Base-by-base conservation (phyloP, 2,888 invertebrate species). In the Troides aeacus region DNA sequence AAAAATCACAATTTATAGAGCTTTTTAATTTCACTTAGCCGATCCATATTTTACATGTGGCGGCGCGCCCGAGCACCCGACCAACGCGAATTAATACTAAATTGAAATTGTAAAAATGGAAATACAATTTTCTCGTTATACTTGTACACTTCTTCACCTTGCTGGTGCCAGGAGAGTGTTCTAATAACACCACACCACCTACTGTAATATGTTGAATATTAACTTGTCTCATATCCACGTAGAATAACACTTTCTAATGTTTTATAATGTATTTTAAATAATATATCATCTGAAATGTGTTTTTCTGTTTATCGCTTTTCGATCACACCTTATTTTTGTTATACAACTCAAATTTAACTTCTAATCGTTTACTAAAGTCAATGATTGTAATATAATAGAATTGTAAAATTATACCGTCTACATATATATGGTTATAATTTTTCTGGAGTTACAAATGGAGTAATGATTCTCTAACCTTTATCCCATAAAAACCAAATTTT, bases 1-100 rank as follows among this genome's bases (percentile, higher is more conserved):
- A 92, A 92, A 92, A 92, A 92, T 92, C 91, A 91, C 90, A 92
- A 92, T 92, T 92, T 92, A 92, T 92, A 92, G 92, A 91, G 89
- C 90, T 88, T 92, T 92, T 92, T 92, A 92, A 92, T 92, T 92
- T 92, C 92, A 92, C 92, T 92, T 92, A 92, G 92, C 88, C 89
- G 89, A 90, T 92, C 91, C 92, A 92, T 92, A 92, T 92, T 92
- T 92, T 92, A 92, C 92, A 91, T 92, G 92, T 92, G 92, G 91
- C 85, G 86, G 90, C 83, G 87, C 84, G 85, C 88, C 87, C 88
- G 84, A 86, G 86, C 89, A 86, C 85, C 84, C 86, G 81, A 85
- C 86, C 86, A 86, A 87, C 89, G 87, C 87, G 88, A 91, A 92
- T 92, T 92, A 92, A 92, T 92, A 92, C 92, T 89, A 92, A 92